Evolutionary conservation across 2,797 vertebrate genomes (phyloP), one percentile per base, ranked within the genome.

Genomic region (Iguana delicatissima): DNA sequence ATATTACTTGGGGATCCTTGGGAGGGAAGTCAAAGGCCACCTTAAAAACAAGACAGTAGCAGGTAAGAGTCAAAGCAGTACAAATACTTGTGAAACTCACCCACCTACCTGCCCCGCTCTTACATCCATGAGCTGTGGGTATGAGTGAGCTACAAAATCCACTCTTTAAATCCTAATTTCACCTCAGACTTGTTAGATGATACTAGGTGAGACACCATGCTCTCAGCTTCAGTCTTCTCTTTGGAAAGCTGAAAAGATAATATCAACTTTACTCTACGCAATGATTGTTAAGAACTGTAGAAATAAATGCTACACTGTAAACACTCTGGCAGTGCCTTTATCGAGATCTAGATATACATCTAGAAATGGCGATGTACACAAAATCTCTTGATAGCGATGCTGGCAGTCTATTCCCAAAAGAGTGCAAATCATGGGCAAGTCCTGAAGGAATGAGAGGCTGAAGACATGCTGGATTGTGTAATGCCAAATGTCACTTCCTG

Each of bases 401-500:
- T 32, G 29, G 52, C 35, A 59, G 52, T 74, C n/a, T 83, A 6
- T 76, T 35, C 72, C 20, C 55, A 46, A 8, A 59, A 74, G 35
- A 20, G 8, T 29, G 22, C 59, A 18, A 32, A 3, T 32, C 67
- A 62, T 22, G 20, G 20, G 6, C 20, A 22, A 22, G 20, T 62
- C 52, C 52, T 12, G 10, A 12, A 52, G 52, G 52, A 52, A 12
- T 52, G 52, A 12, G 52, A 52, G 52, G 1, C 52, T 52, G 52
- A 52, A 76, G 80, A 24, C 42, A 46, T 46, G 42, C 42, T 46
- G 42, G 16, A 42, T 69, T n/a, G 59, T 46, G 22, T 6, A 13
- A 6, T 2, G 8, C 22, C 72, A 84, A 18, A 52, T 12, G 69
- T 83, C 4, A 0, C 0, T 0, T 1, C 79, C 57, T 80, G 67